These are phyloP conservation scores for Enteromius trimaculatus DNA, from an alignment of 2,797 vertebrate genomes.

Conservation along the genomic window DNA sequence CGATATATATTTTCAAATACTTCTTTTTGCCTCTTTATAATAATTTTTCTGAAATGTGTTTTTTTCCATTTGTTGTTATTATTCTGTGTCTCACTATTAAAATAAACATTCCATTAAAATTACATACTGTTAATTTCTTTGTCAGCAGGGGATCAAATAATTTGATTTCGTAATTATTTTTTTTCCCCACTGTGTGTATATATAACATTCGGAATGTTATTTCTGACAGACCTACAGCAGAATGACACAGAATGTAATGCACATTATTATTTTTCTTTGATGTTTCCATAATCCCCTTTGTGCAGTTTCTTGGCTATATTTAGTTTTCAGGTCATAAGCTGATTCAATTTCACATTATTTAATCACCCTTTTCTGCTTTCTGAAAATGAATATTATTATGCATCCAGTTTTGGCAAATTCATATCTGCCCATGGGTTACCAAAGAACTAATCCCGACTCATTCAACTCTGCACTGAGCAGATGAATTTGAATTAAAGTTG, in stretches of 20 bases:
- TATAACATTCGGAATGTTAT: neutral
- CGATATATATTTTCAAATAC: no score
- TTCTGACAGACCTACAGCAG: constrained; percentile 2
- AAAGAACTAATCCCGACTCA: neutral
- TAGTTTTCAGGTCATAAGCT: constrained; percentile 71
- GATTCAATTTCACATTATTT: constrained; percentile 66
- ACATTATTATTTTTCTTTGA: constrained; percentile 70
- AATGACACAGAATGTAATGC: constrained; percentile 40
- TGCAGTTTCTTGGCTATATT: constrained; percentile 68
- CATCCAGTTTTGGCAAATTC: constrained; percentile 57
- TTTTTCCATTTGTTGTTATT: neutral
- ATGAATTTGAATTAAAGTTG: neutral
- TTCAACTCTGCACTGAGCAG: neutral
- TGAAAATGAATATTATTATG: constrained; percentile 67
- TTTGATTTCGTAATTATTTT: no score
- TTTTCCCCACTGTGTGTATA: no score
- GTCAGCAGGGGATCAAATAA: neutral
- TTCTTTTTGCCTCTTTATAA: no score
- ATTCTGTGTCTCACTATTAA: neutral
- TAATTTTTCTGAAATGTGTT: no score
- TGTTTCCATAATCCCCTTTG: constrained; percentile 74
- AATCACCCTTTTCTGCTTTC: constrained; percentile 63
- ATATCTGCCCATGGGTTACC: constrained; percentile 38
- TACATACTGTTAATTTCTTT: neutral
- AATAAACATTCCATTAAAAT: neutral